phyloP scores from a whole-genome alignment of 2,797 vertebrate genomes.

The Paratrypauchen microcephalus region DNA sequence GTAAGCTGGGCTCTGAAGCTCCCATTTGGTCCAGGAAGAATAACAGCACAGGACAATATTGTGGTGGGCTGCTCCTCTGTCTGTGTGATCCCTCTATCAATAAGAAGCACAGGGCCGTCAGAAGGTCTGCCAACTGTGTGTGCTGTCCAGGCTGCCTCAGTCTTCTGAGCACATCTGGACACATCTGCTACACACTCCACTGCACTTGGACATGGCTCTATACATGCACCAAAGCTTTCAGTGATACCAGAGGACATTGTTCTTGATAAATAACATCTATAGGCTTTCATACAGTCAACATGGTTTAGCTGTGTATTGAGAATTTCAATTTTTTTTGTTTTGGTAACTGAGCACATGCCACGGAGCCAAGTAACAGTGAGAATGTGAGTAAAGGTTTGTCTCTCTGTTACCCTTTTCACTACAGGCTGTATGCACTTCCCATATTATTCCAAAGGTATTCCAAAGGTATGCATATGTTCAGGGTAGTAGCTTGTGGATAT shows the following conservation, averaged over 20 bases:
- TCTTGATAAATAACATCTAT: conserved; percentile 14
- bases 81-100: conserved; percentile 77
- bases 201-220: conserved; percentile 26
- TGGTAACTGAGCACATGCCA: not conserved
- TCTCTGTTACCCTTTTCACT: not conserved
- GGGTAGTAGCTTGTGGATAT: not conserved
- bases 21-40: conserved; percentile 68
- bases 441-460: not conserved
- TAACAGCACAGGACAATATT: conserved; percentile 67
- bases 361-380: too few species aligned
- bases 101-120: conserved; percentile 72
- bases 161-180: conserved; percentile 74
- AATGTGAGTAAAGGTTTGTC: not conserved
- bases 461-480: not conserved
- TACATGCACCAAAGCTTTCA: conserved; percentile 37
- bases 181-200: conserved; percentile 66
- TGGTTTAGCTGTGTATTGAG: conserved; percentile 15
- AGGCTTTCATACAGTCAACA: conserved; percentile 10
- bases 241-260: conserved; percentile 42
- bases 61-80: conserved; percentile 68
- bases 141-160: conserved; percentile 62
- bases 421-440: not conserved
- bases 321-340: not conserved
- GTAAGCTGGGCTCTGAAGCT: conserved; percentile 65
- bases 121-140: conserved; percentile 76